phyloP scores from a whole-genome alignment of 2,888 invertebrate species.

The Pristionchus exspectatus region DNA sequence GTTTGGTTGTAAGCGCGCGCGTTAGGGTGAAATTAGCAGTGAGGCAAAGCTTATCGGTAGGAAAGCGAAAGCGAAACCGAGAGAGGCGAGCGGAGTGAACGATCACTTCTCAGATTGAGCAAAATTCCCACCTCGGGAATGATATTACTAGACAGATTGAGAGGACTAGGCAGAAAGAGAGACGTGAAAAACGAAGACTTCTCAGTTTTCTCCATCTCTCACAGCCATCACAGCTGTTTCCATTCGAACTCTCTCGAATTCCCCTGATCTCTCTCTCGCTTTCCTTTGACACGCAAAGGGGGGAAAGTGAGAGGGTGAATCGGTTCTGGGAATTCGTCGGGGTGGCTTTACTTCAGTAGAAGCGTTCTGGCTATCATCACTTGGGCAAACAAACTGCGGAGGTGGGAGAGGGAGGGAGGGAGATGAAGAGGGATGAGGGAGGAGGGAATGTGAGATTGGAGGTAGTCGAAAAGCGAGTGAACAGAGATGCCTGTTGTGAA shows the following conservation, averaged over 20 bases:
- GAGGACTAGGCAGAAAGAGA: neutral
- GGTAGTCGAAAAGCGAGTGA: slow-evolving; percentile 36
- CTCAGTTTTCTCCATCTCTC: neutral
- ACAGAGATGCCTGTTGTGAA: neutral
- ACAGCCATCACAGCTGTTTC: slow-evolving; percentile 5
- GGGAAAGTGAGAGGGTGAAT: neutral
- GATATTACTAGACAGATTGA: neutral
- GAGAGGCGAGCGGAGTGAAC: slow-evolving; percentile 5
- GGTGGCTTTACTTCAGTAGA: neutral
- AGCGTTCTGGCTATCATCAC: neutral
- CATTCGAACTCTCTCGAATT: neutral
- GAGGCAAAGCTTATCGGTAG: slow-evolving; percentile 21
- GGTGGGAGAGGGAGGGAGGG: neutral
- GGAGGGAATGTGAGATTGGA: neutral
- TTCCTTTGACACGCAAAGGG: neutral
- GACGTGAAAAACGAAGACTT: neutral
- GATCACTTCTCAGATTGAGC: neutral
- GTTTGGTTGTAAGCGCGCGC: neutral
- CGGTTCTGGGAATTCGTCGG: neutral
- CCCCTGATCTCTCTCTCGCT: neutral
- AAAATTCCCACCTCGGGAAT: neutral
- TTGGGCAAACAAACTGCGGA: neutral
- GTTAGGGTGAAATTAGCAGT: neutral
- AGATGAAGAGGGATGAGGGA: neutral
- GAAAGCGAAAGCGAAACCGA: slow-evolving; percentile 10